Conservation (phyloP, 2,797 vertebrate genomes). For the Urocyon cinereoargenteus region DNA sequence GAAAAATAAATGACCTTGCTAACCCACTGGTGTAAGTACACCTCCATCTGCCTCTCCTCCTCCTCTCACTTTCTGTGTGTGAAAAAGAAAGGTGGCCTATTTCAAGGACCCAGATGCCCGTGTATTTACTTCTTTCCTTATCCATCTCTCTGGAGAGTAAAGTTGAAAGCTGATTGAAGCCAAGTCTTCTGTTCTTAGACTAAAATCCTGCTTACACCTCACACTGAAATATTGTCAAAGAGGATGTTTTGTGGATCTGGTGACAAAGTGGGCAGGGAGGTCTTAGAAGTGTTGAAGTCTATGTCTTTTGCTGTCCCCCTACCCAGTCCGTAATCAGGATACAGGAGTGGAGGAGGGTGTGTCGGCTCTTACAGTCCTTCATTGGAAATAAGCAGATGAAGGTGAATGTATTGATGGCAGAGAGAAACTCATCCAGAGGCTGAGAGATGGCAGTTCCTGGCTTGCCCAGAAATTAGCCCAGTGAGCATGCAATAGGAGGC, state of each 20-base stretch:
- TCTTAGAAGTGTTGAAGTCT: background rate
- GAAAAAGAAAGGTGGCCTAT: background rate
- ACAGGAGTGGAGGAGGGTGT: rapidly evolving
- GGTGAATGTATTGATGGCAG: background rate
- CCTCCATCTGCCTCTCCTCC: background rate
- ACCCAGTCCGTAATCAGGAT: rapidly evolving
- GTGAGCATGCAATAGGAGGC: background rate
- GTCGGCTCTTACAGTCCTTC: background rate
- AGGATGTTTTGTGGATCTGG: background rate
- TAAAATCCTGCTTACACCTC: background rate
- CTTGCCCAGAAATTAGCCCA: background rate
- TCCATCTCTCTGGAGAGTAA: background rate
- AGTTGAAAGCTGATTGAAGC: background rate
- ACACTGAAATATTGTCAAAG: background rate
- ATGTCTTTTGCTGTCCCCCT: background rate
- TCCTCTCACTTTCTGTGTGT: background rate
- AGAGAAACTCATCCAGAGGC: background rate
- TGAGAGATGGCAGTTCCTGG: background rate
- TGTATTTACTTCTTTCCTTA: background rate
- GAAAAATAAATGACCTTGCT: background rate
- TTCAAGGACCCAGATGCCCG: background rate
- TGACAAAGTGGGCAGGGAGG: rapidly evolving
- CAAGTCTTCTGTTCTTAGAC: rapidly evolving
- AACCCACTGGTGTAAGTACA: background rate
- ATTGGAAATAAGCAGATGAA: background rate